Evolutionary conservation across 1,140 invertebrate genomes (phyloP), one percentile per base, ranked within the genome.

Genomic region (Rhopalosiphum maidis): DNA sequence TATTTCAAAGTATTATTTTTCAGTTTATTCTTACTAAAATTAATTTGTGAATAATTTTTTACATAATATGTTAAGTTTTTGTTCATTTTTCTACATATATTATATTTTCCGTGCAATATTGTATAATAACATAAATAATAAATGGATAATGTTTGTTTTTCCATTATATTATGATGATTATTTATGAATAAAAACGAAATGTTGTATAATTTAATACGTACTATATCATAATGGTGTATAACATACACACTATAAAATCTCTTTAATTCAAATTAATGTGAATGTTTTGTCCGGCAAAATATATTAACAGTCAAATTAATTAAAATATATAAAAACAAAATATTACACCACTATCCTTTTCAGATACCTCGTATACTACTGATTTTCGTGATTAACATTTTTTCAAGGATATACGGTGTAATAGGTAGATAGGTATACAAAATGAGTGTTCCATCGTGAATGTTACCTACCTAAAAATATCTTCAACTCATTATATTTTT

Each of bases 1-100:
- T 37, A 82, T 82, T 82, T 82, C n/a, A 82, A 82, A 82, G 21
- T 82, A 82, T 82, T n/a, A 82, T 37, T 21, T 82, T 82, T 82
- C n/a, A 22, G 77, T 82, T 82, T 35, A 18, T 37, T 82, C 21
- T 37, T 37, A 82, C 21, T 21, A n/a, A 68, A 68, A 68, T n/a
- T 3, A 4, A 68, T n/a, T n/a, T 68, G 11, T 15, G 30, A 60
- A 15, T 60, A 30, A 11, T 30, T 60, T 60, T 60, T n/a, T 15
- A 68, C 25, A 68, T 68, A 15, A n/a, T n/a, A 68, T 68, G 9
- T 30, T 25, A n/a, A 30, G 1, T 51, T 68, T n/a, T 68, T 68
- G 23, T 68, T n/a, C 4, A 30, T 30, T 68, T 68, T 68, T 68
- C 30, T 68, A 30, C 60, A 68, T 11, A 68, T 11, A 68, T 68